These are phyloP conservation scores for Pristionchus entomophagus DNA, from an alignment of 2,888 invertebrate species.

Conservation along the genomic window DNA sequence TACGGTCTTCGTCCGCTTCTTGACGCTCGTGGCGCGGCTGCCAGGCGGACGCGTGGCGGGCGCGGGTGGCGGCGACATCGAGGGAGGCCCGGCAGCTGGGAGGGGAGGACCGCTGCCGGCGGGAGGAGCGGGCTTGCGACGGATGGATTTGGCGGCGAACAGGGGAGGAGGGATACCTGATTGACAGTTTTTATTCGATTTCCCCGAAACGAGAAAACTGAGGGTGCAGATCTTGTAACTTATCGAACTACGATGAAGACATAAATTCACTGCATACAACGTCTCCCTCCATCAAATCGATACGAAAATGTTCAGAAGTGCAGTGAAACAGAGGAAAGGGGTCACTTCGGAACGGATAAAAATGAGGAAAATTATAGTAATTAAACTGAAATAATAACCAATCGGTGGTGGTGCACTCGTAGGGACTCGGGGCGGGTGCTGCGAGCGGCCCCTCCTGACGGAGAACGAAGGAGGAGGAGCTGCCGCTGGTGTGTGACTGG, in stretches of 20 bases:
- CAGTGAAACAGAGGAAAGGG: no score
- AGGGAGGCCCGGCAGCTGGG: background rate
- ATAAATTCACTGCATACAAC: no score
- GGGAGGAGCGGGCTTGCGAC: background rate
- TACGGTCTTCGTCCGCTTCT: slow-evolving; percentile 14
- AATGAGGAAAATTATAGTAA: background rate
- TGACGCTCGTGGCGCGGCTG: slow-evolving; percentile 7
- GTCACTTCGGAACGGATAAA: no score
- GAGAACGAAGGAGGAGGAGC: slow-evolving; percentile 17
- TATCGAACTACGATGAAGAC: no score
- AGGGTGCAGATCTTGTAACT: slow-evolving; percentile 10
- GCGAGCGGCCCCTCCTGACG: background rate
- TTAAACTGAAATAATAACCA: background rate
- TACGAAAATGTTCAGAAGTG: background rate
- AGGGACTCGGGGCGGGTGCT: slow-evolving; percentile 8
- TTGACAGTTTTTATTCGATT: background rate
- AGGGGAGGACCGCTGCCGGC: background rate
- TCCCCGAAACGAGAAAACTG: background rate
- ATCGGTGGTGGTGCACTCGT: slow-evolving; percentile 23
- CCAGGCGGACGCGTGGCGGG: background rate
- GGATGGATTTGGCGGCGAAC: background rate
- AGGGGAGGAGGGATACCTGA: slow-evolving; percentile 34
- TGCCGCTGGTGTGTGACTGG: background rate
- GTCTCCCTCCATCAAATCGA: no score
- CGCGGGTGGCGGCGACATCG: background rate